phyloP scores from a whole-genome alignment of 1,140 invertebrate species.

The Elysia chlorotica region DNA sequence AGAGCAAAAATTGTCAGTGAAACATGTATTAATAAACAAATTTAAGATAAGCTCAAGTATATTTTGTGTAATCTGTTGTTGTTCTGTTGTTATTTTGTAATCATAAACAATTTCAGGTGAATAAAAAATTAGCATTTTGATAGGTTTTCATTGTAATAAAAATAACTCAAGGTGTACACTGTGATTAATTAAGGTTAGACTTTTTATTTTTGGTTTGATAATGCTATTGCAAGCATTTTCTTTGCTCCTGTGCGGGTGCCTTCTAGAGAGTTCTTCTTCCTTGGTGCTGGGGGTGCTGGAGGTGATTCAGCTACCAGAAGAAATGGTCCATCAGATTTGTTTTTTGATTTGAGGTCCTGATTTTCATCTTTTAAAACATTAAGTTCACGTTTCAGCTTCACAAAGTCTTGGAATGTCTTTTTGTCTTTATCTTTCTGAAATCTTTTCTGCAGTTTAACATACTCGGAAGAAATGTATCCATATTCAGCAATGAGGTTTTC shows the following conservation, averaged over 20 bases:
- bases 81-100: not conserved
- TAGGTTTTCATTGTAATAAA: not conserved
- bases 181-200: not conserved
- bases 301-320: conserved; percentile 16
- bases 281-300: not conserved
- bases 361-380: conserved; percentile 43
- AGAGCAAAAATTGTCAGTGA: too few relatives aligned
- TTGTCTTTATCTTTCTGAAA: conserved; percentile 32
- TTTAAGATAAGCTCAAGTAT: not conserved
- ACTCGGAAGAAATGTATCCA: conserved; percentile 29
- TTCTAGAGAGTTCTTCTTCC: not conserved
- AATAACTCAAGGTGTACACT: not conserved
- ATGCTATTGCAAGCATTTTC: conserved; percentile 21
- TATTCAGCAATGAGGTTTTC: conserved; percentile 11
- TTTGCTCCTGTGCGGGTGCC: not conserved
- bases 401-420: conserved; percentile 47
- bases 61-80: not conserved
- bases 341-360: conserved; percentile 31
- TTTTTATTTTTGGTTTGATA: not conserved
- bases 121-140: not conserved
- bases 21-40: too few relatives aligned
- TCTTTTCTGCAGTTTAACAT: conserved; percentile 32
- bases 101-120: not conserved
- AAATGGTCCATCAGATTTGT: not conserved
- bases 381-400: conserved; percentile 44